These are phyloP conservation scores for Drosophila triauraria DNA, from an alignment of 1,140 invertebrate genomes.

Conservation along the genomic window DNA sequence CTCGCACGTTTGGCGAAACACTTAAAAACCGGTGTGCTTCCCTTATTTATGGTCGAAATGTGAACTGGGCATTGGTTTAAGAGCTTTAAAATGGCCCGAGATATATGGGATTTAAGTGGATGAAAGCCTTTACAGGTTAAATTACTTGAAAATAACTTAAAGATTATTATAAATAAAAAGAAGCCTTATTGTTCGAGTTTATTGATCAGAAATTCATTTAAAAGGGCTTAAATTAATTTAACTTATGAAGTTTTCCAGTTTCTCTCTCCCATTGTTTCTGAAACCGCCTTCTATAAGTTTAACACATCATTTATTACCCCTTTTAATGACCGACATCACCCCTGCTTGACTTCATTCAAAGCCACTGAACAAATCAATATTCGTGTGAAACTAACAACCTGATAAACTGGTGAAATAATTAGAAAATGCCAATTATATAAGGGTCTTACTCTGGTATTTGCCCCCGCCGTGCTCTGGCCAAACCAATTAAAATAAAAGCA, in stretches of 20 bases:
- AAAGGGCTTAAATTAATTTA: too few species aligned
- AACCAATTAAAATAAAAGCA: constrained; percentile 42
- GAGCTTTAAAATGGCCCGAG: constrained; percentile 25
- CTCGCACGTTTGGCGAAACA: constrained; percentile 58
- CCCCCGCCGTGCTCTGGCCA: background rate
- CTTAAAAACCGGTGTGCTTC: constrained; percentile 51
- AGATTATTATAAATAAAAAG: background rate
- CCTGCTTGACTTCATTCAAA: background rate
- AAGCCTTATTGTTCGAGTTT: too few species aligned
- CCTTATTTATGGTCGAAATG: constrained; percentile 67
- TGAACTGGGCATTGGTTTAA: constrained; percentile 54
- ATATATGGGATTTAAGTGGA: constrained; percentile 2
- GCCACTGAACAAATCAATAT: constrained; percentile 26
- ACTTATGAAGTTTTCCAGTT: too few species aligned
- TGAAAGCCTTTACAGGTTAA: background rate
- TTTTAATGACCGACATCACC: background rate
- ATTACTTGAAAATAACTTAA: background rate
- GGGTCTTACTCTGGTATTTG: background rate
- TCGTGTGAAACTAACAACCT: background rate
- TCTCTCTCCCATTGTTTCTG: too few species aligned
- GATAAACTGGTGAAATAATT: constrained; percentile 27
- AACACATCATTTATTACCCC: background rate
- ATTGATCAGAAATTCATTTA: background rate
- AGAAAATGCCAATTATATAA: constrained; percentile 34
- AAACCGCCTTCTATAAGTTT: too few species aligned